A percentile compares a stretch with the other conserved stretches of the same genome.
Evolutionary conservation across 2,797 vertebrate genomes (phyloP).

Genomic region (Rachycentron canadum): DNA sequence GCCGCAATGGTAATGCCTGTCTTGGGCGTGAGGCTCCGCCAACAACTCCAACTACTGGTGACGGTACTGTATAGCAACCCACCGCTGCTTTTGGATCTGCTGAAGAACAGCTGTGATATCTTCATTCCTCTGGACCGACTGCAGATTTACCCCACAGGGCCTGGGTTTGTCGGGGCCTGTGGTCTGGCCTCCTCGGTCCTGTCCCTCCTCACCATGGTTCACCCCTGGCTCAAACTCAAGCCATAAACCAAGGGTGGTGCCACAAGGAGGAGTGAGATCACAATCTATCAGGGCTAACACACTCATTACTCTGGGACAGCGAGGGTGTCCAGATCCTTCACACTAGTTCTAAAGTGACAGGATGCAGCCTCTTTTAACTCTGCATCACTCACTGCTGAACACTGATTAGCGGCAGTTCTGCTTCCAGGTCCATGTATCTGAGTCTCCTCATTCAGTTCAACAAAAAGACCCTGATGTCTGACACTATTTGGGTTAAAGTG

Average conservation of each 20-base stretch:
- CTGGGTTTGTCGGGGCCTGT: conserved; percentile 89
- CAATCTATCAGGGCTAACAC: not conserved
- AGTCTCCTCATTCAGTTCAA: too few species aligned
- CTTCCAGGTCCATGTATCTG: too few species aligned
- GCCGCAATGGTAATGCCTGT: conserved; percentile 34
- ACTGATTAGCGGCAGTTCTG: too few species aligned
- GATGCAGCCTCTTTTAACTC: not conserved
- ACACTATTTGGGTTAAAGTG: too few species aligned
- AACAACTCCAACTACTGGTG: conserved; percentile 82
- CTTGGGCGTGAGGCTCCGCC: conserved; percentile 62
- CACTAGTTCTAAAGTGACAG: not conserved
- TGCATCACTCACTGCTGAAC: not conserved
- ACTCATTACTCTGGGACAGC: not conserved
- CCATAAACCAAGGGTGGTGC: conserved; percentile 80
- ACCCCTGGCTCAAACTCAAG: conserved; percentile 95
- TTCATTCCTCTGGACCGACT: conserved; percentile 91
- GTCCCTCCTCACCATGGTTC: conserved; percentile 89
- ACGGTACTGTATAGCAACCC: conserved; percentile 89
- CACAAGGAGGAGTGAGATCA: not conserved
- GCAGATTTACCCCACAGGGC: conserved; percentile 85
- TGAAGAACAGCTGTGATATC: conserved; percentile 90
- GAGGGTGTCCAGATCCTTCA: not conserved
- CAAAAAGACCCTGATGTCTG: too few species aligned
- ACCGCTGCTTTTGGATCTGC: conserved; percentile 90
- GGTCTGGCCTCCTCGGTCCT: conserved; percentile 92